These are phyloP conservation scores for Archivesica marissinica DNA, from an alignment of 1,140 invertebrate species.

Conservation along the genomic window DNA sequence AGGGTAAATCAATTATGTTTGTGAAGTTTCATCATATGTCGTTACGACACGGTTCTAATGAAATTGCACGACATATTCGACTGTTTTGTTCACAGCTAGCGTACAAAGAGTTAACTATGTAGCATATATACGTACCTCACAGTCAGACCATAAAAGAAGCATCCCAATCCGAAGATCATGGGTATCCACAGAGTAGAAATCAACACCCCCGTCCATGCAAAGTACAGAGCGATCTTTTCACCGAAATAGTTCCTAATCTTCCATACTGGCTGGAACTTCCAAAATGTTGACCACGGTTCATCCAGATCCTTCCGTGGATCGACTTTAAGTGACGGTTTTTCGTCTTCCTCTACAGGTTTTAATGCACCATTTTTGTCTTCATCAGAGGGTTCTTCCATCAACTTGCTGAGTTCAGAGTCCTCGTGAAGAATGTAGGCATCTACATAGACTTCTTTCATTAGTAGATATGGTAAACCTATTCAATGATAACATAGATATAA, in stretches of 20 bases:
- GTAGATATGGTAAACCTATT: slow-evolving; percentile 54
- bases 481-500: not conserved
- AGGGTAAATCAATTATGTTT: too few species aligned
- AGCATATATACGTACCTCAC: slow-evolving; percentile 73
- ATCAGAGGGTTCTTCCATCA: slow-evolving; percentile 34
- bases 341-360: not conserved
- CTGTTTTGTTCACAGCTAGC: not conserved
- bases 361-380: slow-evolving; percentile 19
- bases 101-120: not conserved
- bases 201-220: slow-evolving; percentile 83
- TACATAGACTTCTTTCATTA: slow-evolving; percentile 40
- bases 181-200: slow-evolving; percentile 83
- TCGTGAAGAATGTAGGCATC: slow-evolving; percentile 50
- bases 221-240: slow-evolving; percentile 84
- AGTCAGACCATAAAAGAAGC: slow-evolving; percentile 83
- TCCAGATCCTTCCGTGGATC: slow-evolving; percentile 77
- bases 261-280: slow-evolving; percentile 83
- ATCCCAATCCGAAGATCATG: slow-evolving; percentile 81
- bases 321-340: not conserved
- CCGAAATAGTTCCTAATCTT: slow-evolving; percentile 84
- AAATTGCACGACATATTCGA: too few species aligned
- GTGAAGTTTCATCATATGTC: too few species aligned
- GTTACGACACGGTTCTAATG: too few species aligned
- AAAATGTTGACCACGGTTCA: slow-evolving; percentile 78
- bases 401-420: slow-evolving; percentile 21